A percentile compares a stretch with the other conserved stretches of the same genome.
Conservation (phyloP, 1,140 invertebrate species). For the Heliconius melpomene region DNA sequence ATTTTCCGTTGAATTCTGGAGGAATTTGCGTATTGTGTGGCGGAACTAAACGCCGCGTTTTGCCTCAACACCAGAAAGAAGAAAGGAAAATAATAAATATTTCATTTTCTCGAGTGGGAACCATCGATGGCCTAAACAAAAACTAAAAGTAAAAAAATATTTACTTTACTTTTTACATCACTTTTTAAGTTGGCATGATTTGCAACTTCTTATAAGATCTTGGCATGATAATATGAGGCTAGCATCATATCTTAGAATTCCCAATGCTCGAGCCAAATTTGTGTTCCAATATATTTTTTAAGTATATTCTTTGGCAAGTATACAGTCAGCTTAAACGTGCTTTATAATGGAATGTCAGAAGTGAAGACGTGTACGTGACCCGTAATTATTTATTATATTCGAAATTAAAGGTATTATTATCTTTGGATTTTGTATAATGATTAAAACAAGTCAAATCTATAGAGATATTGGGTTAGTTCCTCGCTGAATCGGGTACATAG, state of each 20-base stretch:
- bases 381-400: neutral
- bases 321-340: conserved; percentile 28
- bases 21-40: no score
- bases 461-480: no score
- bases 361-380: neutral
- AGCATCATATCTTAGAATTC: conserved; percentile 52
- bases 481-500: no score
- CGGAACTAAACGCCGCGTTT: no score
- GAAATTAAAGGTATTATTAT: neutral
- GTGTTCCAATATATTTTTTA: conserved; percentile 52
- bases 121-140: no score
- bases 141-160: neutral
- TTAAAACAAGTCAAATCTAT: no score
- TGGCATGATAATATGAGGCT: conserved; percentile 59
- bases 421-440: neutral
- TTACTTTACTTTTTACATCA: conserved; percentile 25
- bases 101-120: no score
- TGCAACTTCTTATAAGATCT: conserved; percentile 49
- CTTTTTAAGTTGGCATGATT: conserved; percentile 53
- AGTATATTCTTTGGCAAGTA: conserved; percentile 47
- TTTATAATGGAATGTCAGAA: conserved; percentile 27
- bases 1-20: no score
- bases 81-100: no score
- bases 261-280: conserved; percentile 56
- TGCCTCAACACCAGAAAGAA: no score